Evolutionary conservation across 2,113 vertebrate species (phyloP), one percentile per base, ranked within the genome.

Genomic region (Oostethus manadensis): DNA sequence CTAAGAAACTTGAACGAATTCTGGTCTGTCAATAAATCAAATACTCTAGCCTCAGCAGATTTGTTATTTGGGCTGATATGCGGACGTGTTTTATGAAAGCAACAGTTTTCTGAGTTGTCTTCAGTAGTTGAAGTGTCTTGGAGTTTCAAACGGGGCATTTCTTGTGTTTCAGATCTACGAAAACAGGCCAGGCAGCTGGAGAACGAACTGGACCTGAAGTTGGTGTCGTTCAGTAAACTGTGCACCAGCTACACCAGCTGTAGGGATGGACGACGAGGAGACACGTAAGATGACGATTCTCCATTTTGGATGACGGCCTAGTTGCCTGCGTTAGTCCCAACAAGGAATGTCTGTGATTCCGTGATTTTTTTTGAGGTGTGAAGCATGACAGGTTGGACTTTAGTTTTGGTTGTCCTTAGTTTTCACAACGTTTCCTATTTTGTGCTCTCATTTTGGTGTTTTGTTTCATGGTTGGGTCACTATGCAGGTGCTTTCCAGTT

Each of bases 141-240:
- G 53, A 55, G 4, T 40, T 58, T 11, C 9, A 49, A 51, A 44
- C 42, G 8, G 35, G 55, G 2, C 45, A 8, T 68, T 44, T 18
- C 4, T 14, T 58, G 9, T 77, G 74, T 66, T 20, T n/a, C 72
- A 99, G 97, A 98, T 86, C 91, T 99, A 82, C 86, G 97, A 78
- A 98, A 97, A 85, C 96, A 99, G 87, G 97, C 97, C 38, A 90
- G 97, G 69, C 96, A 98, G 80, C 80, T 97, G 87, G 97, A 98
- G 86, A 99, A 97, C 55, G 97, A 99, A 82, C 93, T 99, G 40
- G 97, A 99, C 83, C 85, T 97, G 79, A 99, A 98, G 76, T 83
- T 99, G 77, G 95, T 99, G 43, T 99, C 97, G 70, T 99, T 99
- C 92, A 99, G 97, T 87, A 99, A 99, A 84, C 88, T 99, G 2